Base-by-base conservation (phyloP, 1,140 invertebrate species). In the Euwallacea fornicatus region DNA sequence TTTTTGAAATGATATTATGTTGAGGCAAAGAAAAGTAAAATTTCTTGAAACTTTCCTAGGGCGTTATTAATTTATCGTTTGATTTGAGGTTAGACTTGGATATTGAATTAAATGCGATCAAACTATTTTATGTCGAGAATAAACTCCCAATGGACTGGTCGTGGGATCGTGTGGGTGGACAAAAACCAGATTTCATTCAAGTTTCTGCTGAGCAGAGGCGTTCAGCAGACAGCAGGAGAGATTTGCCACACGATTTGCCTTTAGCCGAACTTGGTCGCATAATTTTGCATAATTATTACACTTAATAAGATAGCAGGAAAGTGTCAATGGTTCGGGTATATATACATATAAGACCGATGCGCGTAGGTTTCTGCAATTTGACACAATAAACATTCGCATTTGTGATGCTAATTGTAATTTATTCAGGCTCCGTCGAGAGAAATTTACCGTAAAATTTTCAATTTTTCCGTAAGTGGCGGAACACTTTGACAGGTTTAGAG, bases 261-360 rank as follows among this genome's bases (percentile, higher is more conserved):
- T 69, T 70, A 70, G 42, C 69, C 69, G 69, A 70, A 70, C 69
- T 66, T 71, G 69, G 69, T 71, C 69, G 69, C 55, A 71, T 71
- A 71, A 66, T 71, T 72, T 72, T 67, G 65, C 65, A 72, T 72
- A 72, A 72, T 72, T 72, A 72, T 72, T 67, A 46, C 64, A 61
- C 55, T 72, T 72, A 72, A 72, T 72, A 66, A 68, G 66, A 71
- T 71, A 67, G 60, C 65, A 67, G 59, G 55, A 53, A 71, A 71
- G 62, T 71, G 62, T 71, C 69, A 68, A 68, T 68, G 42, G 53
- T 67, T 43, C 59, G 21, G 59, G 42, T 43, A 61, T 33, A 33
- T 33, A 33, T 33, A 33, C 21, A 33, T 33, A 33, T 41, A 61
- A 43, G 43, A 61, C 59, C 59, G 59, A 21, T 11, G n/a, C 21